Evolutionary conservation across 1,140 invertebrate species (phyloP).

Genomic region (Yoshiicerus persimilis): DNA sequence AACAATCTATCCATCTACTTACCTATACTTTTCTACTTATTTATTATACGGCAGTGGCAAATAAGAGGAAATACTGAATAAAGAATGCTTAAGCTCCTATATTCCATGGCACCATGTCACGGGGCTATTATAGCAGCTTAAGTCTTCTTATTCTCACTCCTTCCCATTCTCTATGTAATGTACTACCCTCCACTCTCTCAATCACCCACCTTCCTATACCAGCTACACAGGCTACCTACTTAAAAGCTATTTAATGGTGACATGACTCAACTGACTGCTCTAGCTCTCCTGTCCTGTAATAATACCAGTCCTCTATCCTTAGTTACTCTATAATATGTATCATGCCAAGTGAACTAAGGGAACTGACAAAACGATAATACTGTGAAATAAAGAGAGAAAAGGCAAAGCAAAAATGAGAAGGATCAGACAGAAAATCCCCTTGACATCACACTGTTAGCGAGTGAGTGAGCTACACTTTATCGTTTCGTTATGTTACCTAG

Average conservation of each 20-base stretch:
- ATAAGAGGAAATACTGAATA: background rate
- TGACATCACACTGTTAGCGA: background rate
- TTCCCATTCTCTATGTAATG: background rate
- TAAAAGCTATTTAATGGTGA: background rate
- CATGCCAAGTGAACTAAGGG: background rate
- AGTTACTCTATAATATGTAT: background rate
- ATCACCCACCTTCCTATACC: too few relatives aligned
- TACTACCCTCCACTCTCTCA: background rate
- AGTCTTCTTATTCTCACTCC: constrained; percentile 6
- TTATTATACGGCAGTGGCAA: background rate
- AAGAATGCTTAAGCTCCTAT: background rate
- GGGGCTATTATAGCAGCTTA: constrained; percentile 11
- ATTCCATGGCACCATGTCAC: background rate
- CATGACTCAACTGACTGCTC: background rate
- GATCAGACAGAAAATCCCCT: constrained; percentile 18
- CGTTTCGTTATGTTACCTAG: background rate
- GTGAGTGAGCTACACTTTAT: background rate
- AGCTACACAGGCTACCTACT: too few relatives aligned
- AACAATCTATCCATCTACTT: too few relatives aligned
- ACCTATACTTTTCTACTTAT: too few relatives aligned
- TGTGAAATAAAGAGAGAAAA: background rate
- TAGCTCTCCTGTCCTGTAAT: too few relatives aligned
- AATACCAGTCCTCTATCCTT: background rate
- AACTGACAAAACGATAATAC: background rate
- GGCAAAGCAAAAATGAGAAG: background rate